phyloP scores from a whole-genome alignment of 2,113 vertebrate species.

The Prunella fulvescens region DNA sequence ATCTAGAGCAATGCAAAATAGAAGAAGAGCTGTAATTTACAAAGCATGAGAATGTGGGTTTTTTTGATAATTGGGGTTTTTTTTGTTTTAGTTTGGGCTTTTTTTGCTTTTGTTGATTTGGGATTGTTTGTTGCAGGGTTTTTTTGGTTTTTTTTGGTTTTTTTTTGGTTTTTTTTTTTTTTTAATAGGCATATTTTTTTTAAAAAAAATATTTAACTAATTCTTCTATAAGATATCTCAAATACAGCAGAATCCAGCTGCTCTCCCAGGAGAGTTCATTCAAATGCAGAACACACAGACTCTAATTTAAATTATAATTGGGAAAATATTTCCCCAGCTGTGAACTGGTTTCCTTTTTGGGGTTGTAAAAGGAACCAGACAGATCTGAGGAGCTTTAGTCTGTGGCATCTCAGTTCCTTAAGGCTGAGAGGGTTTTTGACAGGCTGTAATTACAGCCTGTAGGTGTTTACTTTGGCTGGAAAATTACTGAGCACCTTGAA shows the following conservation, averaged over 20 bases:
- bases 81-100: not conserved
- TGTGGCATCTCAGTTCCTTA: not conserved
- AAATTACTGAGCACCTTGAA: not conserved
- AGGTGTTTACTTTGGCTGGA: not conserved
- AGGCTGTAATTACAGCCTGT: not conserved
- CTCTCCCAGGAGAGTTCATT: not conserved
- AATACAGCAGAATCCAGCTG: not conserved
- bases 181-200: not conserved
- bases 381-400: not conserved
- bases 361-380: not conserved
- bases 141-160: no score
- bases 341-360: not conserved
- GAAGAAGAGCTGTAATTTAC: not conserved
- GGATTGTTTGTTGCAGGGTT: not conserved
- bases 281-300: not conserved
- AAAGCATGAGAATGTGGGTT: rapidly evolving
- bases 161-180: not conserved
- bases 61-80: not conserved
- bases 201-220: not conserved
- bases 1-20: not conserved
- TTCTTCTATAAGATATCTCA: not conserved
- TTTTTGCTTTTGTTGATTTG: not conserved
- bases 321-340: not conserved
- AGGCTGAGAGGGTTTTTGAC: not conserved
- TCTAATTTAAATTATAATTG: not conserved